Percentiles rank a stretch among this genome's conserved stretches.
Evolutionary conservation across 2,888 invertebrate genomes (phyloP).

Genomic region (Caenorhabditis uteleia): DNA sequence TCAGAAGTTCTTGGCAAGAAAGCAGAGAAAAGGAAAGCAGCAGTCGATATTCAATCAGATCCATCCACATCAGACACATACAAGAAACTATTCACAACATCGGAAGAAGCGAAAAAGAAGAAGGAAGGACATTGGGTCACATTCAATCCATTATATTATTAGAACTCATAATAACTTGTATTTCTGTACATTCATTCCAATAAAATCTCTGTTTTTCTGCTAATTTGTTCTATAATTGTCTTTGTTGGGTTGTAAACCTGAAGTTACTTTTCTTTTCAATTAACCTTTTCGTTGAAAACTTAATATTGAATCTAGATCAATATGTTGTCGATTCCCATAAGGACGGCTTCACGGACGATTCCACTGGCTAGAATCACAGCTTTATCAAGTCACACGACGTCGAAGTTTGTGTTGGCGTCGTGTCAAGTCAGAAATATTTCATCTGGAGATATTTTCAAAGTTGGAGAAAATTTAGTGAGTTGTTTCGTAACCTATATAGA

Average conservation of each 20-base stretch:
- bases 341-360: conserved; percentile 22
- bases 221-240: conserved; percentile 6
- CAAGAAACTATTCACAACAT: conserved; percentile 92
- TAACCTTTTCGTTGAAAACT: too few relatives aligned
- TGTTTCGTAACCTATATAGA: conserved; percentile 2
- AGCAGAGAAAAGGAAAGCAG: conserved; percentile 53
- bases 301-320: too few relatives aligned
- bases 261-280: too few relatives aligned
- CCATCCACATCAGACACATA: conserved; percentile 87
- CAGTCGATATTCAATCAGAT: conserved; percentile 75
- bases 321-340: conserved; percentile 45
- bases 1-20: conserved; percentile 10
- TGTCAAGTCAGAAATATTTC: conserved; percentile 30
- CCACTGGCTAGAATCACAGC: not conserved
- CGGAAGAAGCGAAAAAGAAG: conserved; percentile 85
- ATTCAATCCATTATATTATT: conserved; percentile 81
- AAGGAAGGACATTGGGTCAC: conserved; percentile 95
- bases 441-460: conserved; percentile 45
- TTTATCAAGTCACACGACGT: too few relatives aligned
- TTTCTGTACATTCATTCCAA: conserved; percentile 3
- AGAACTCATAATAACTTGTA: not conserved
- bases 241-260: conserved; percentile 1
- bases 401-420: not conserved
- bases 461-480: conserved; percentile 10
- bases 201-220: not conserved